Conservation (phyloP, 2,797 vertebrate genomes). For the Microctenopoma steveboyesi region DNA sequence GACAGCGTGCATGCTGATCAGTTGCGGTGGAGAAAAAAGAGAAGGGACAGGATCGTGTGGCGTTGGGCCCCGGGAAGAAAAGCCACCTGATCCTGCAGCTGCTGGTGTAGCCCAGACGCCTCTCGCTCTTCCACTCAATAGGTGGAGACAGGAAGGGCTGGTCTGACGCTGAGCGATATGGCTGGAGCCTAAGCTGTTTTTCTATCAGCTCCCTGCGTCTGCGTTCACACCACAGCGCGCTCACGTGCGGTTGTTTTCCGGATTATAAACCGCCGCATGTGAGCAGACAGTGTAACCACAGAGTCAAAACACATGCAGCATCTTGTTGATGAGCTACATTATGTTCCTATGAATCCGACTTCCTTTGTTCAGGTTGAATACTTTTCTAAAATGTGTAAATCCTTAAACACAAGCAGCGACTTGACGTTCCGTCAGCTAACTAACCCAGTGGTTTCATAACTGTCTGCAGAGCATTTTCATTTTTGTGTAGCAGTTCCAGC, state of each 20-base stretch:
- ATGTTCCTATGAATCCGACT: neutral
- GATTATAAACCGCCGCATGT: neutral
- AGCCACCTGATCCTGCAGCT: constrained; percentile 82
- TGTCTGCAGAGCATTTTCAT: neutral
- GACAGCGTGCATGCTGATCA: constrained; percentile 66
- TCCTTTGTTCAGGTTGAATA: no score
- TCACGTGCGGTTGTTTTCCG: constrained; percentile 12
- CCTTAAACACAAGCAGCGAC: no score
- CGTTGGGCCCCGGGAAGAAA: constrained; percentile 64
- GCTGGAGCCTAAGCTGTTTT: constrained; percentile 36
- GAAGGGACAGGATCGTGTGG: constrained; percentile 80
- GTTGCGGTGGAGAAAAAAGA: constrained; percentile 66
- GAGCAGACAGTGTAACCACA: neutral
- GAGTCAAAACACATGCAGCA: neutral
- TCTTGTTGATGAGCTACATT: neutral
- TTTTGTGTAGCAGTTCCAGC: neutral
- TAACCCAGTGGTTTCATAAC: neutral
- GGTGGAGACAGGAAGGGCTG: constrained; percentile 71
- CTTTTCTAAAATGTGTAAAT: no score
- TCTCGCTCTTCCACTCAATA: constrained; percentile 76
- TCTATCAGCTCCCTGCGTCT: constrained; percentile 40
- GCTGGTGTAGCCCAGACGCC: constrained; percentile 76
- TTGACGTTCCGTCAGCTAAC: no score
- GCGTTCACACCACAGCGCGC: constrained; percentile 27
- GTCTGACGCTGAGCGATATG: constrained; percentile 45